Percentiles rank a stretch among this genome's conserved stretches.
Evolutionary conservation across 2,888 invertebrate genomes (phyloP).

Genomic region (Marasmarcha lunaedactyla): DNA sequence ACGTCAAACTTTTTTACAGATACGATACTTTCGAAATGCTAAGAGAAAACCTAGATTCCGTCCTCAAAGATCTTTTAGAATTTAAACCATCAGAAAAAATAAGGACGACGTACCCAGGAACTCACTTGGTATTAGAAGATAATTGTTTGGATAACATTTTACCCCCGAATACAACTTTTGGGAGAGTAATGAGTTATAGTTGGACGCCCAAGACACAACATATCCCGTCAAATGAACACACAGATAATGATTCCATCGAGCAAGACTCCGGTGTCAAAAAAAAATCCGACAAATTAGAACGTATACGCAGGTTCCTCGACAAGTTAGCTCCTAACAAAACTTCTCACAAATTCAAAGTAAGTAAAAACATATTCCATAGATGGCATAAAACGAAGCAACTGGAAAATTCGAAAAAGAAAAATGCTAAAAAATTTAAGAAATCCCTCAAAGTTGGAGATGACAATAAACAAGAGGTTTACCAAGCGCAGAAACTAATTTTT

Average conservation of each 20-base stretch:
- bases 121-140: slow-evolving; percentile 35
- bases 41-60: slow-evolving; percentile 81
- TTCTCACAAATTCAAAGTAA: slow-evolving; percentile 17
- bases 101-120: slow-evolving; percentile 40
- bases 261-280: slow-evolving; percentile 16
- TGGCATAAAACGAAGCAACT: neutral
- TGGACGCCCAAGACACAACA: neutral
- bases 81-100: slow-evolving; percentile 46
- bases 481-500: too few species aligned
- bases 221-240: slow-evolving; percentile 6
- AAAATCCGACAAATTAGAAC: slow-evolving; percentile 28
- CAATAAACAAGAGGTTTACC: neutral
- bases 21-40: slow-evolving; percentile 93
- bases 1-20: slow-evolving; percentile 43
- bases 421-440: neutral
- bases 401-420: neutral
- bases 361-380: slow-evolving; percentile 22
- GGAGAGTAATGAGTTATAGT: too few species aligned
- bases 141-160: slow-evolving; percentile 26
- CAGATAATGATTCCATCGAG: slow-evolving; percentile 20
- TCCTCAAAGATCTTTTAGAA: slow-evolving; percentile 76
- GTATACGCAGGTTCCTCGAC: slow-evolving; percentile 46
- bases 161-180: neutral
- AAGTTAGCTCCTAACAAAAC: slow-evolving; percentile 20
- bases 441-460: neutral